These are phyloP conservation scores for Littorina saxatilis DNA, from an alignment of 1,140 invertebrate species.

Conservation along the genomic window DNA sequence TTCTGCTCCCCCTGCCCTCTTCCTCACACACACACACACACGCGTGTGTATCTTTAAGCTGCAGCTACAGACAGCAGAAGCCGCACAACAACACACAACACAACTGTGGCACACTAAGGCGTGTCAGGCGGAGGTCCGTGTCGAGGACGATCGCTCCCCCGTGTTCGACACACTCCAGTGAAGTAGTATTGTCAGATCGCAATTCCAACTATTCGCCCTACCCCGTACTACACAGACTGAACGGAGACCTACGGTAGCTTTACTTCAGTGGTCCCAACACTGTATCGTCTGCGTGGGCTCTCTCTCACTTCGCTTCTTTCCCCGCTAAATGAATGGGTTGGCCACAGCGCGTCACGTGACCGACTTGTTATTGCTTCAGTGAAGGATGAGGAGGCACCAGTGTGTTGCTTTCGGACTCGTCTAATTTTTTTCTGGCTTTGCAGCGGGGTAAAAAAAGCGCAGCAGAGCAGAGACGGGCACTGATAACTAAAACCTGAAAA, in stretches of 20 bases:
- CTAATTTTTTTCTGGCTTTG: neutral
- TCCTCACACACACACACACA: slow-evolving; percentile 1
- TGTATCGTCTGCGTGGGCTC: slow-evolving; percentile 15
- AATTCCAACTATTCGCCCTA: slow-evolving; percentile 1
- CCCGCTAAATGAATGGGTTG: slow-evolving; percentile 32
- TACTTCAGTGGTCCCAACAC: slow-evolving; percentile 8
- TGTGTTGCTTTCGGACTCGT: neutral
- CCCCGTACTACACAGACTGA: neutral
- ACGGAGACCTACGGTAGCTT: slow-evolving; percentile 14
- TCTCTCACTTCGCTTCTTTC: slow-evolving; percentile 18
- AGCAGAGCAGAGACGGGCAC: neutral
- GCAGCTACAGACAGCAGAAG: too few relatives aligned
- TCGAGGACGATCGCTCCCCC: neutral
- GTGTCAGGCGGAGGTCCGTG: neutral
- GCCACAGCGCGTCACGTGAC: slow-evolving; percentile 29
- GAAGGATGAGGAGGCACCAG: neutral
- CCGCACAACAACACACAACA: slow-evolving; percentile 13
- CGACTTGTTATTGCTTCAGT: slow-evolving; percentile 18
- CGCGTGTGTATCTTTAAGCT: too few relatives aligned
- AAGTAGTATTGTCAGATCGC: neutral
- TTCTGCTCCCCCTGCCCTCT: neutral
- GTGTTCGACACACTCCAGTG: slow-evolving; percentile 6
- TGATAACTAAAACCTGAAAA: slow-evolving; percentile 8
- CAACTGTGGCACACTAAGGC: neutral
- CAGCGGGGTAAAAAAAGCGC: neutral